These are phyloP conservation scores for Suricata suricatta DNA, from an alignment of 2,113 vertebrate species.

Conservation along the genomic window DNA sequence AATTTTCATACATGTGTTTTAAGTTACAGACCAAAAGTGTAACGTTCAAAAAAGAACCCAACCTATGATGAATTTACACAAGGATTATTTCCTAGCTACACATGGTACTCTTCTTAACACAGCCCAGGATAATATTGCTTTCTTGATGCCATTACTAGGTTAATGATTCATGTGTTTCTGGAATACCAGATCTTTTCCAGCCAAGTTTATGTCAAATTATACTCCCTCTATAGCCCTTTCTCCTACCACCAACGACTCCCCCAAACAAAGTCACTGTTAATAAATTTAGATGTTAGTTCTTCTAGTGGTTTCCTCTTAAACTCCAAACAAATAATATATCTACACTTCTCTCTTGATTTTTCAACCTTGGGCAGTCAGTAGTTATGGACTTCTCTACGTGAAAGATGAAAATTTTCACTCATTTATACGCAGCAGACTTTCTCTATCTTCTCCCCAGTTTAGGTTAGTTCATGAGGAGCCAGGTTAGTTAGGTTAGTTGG, in stretches of 20 bases:
- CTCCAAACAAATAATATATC: neutral
- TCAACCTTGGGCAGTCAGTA: neutral
- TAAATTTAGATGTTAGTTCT: conserved; percentile 38
- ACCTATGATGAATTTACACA: neutral
- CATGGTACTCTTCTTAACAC: neutral
- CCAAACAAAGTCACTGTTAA: conserved; percentile 5
- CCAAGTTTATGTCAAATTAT: neutral
- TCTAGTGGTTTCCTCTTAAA: neutral
- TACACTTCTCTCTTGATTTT: neutral
- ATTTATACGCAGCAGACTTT: neutral
- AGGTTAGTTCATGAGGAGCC: neutral
- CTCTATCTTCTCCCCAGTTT: neutral
- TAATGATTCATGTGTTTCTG: neutral
- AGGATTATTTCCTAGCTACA: neutral
- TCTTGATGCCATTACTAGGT: conserved; percentile 30
- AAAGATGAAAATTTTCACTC: neutral
- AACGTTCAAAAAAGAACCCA: conserved; percentile 14
- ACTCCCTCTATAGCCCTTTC: neutral
- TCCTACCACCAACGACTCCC: neutral
- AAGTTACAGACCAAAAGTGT: neutral
- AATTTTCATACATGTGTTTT: conserved; percentile 26
- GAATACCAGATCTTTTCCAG: neutral
- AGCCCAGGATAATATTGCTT: neutral
- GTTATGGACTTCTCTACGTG: neutral
- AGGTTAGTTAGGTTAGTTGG: neutral